A percentile compares a stretch with the other conserved stretches of the same genome.
Evolutionary conservation across 2,797 vertebrate species (phyloP).

Genomic region (Mallotus villosus): DNA sequence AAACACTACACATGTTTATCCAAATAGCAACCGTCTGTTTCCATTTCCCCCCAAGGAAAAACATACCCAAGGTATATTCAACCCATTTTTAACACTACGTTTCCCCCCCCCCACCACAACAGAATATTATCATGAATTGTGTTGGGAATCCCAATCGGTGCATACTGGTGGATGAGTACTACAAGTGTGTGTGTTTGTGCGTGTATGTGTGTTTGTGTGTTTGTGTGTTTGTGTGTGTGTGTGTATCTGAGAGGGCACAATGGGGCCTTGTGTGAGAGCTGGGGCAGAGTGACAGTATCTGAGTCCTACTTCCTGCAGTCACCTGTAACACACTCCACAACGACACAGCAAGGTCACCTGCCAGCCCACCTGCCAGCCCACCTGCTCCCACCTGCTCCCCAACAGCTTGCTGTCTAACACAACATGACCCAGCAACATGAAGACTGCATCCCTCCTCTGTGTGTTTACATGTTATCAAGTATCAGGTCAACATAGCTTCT

Average conservation of each 20-base stretch:
- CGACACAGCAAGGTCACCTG: constrained; percentile 17
- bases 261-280: constrained; percentile 42
- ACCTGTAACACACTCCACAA: constrained; percentile 9
- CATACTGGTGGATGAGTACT: neutral
- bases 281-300: constrained; percentile 41
- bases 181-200: neutral
- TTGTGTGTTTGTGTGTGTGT: constrained; percentile 6
- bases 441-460: constrained; percentile 52
- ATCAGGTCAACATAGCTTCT: neutral
- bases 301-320: constrained; percentile 41
- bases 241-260: constrained; percentile 41
- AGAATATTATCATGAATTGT: neutral
- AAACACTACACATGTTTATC: neutral
- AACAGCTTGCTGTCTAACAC: neutral
- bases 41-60: neutral
- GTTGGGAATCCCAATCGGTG: neutral
- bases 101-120: neutral
- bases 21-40: neutral
- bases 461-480: constrained; percentile 16
- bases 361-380: constrained; percentile 16
- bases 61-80: neutral
- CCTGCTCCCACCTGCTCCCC: neutral
- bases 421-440: constrained; percentile 9
- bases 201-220: constrained; percentile 6
- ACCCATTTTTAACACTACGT: neutral